Percentiles rank a stretch among this genome's conserved stretches.
Conservation (phyloP, 2,113 vertebrate species). For the Passer domesticus region DNA sequence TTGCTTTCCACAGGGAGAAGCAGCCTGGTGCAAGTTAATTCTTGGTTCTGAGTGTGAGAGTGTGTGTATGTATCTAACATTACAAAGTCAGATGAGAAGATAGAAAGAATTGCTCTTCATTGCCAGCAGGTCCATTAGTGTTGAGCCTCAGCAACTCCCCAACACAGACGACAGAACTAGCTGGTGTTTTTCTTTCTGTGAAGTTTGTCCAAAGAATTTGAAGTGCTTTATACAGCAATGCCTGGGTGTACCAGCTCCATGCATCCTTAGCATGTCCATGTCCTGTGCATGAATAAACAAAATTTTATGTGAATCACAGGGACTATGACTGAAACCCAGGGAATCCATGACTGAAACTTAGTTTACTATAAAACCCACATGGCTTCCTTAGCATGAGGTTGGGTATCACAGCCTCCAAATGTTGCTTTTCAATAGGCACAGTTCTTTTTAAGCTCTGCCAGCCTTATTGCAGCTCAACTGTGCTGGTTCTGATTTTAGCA, state of each 20-base stretch:
- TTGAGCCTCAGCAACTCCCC: background rate
- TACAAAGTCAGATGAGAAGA: background rate
- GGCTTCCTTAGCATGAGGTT: background rate
- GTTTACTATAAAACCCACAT: background rate
- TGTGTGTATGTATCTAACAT: background rate
- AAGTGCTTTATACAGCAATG: background rate
- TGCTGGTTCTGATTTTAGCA: background rate
- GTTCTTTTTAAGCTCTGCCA: background rate
- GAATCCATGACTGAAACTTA: rapidly evolving
- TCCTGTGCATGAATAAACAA: background rate
- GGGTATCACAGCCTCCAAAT: background rate
- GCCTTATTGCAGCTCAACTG: background rate
- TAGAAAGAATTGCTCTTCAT: background rate
- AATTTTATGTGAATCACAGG: background rate
- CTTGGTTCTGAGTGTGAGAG: background rate
- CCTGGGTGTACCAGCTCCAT: background rate
- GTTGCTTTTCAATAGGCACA: background rate
- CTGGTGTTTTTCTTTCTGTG: background rate
- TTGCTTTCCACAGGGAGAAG: background rate
- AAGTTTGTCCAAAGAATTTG: background rate
- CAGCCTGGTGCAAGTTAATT: background rate
- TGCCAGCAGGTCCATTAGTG: background rate
- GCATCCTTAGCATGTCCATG: background rate
- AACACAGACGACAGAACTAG: background rate
- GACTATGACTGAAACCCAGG: background rate